Evolutionary conservation across 2,888 invertebrate genomes (phyloP).

Genomic region (Stramonita haemastoma): DNA sequence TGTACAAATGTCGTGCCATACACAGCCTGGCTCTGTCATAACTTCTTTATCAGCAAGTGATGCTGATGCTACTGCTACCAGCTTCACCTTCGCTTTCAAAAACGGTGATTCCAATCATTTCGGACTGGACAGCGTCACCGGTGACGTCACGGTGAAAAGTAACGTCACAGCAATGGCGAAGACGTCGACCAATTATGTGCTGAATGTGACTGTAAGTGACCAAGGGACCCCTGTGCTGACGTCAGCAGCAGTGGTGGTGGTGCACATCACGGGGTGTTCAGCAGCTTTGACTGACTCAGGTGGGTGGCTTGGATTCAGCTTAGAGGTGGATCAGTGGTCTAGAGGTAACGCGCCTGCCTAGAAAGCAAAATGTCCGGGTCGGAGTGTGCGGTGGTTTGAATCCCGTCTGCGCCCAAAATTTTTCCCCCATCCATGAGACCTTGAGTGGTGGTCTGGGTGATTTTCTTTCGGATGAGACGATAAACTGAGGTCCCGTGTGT

Average conservation of each 20-base stretch:
- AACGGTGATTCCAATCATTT: neutral
- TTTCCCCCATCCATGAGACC: no score
- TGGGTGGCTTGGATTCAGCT: neutral
- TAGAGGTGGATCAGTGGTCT: no score
- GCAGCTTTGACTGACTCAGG: neutral
- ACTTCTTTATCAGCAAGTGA: neutral
- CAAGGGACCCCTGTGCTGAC: conserved; percentile 24
- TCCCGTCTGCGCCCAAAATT: no score
- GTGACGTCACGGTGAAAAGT: conserved; percentile 18
- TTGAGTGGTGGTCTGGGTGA: no score
- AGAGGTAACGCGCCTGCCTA: no score
- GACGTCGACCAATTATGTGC: neutral
- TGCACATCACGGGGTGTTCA: neutral
- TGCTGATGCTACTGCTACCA: neutral
- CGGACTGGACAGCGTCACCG: neutral
- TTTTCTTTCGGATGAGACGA: no score
- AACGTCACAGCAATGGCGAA: conserved; percentile 1
- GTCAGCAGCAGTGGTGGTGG: conserved; percentile 29
- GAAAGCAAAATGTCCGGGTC: no score
- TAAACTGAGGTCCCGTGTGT: no score
- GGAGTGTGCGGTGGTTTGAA: no score
- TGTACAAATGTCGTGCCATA: neutral
- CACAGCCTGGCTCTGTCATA: neutral
- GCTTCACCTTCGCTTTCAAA: neutral
- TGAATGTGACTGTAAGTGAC: neutral